Base-by-base conservation (phyloP, 1,140 invertebrate genomes). In the Drosophila nannoptera region DNA sequence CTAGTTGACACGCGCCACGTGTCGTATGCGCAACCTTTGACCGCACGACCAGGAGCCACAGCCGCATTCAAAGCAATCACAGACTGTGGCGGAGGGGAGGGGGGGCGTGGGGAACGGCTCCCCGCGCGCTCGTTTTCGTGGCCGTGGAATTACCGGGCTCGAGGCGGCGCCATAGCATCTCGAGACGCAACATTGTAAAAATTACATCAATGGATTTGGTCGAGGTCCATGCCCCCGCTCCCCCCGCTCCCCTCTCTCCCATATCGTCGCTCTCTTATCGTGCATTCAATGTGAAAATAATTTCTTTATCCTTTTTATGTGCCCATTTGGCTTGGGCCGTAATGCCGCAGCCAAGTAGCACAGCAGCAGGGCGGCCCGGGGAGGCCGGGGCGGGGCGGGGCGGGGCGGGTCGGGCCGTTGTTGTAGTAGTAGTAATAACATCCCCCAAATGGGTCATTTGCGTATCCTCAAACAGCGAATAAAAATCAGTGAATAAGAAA, bases 371-470 rank as follows among this genome's bases (percentile, higher is more conserved):
- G 45, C 43, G 48, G 71, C 64, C 42, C 59, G 46, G 61, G 46
- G 58, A 36, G 16, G n/a, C n/a, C n/a, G n/a, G n/a, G n/a, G n/a
- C n/a, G n/a, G n/a, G n/a, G n/a, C n/a, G n/a, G n/a, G n/a, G n/a
- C n/a, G n/a, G n/a, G n/a, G 54, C 45, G 86, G 75, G 70, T 71
- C 60, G 65, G 56, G 50, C n/a, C 48, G 73, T 68, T 87, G 76
- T 59, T 54, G 49, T 66, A 59, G 49, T 66, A 59, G 49, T 66
- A 59, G 68, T 88, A 87, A 89, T 89, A 89, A 89, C 88, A 89
- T 89, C 88, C 87, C 88, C 86, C 88, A 89, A 89, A 89, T 89
- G 87, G 88, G 87, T 88, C 87, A 89, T 89, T 89, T 89, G 88
- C 87, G 86, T 89, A 87, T 88, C 87, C 88, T 89, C 88, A 89